Percentiles rank a stretch among this genome's conserved stretches.
These are phyloP conservation scores for Drosophila parabipectinata DNA, from an alignment of 1,140 invertebrate species.

Conservation along the genomic window DNA sequence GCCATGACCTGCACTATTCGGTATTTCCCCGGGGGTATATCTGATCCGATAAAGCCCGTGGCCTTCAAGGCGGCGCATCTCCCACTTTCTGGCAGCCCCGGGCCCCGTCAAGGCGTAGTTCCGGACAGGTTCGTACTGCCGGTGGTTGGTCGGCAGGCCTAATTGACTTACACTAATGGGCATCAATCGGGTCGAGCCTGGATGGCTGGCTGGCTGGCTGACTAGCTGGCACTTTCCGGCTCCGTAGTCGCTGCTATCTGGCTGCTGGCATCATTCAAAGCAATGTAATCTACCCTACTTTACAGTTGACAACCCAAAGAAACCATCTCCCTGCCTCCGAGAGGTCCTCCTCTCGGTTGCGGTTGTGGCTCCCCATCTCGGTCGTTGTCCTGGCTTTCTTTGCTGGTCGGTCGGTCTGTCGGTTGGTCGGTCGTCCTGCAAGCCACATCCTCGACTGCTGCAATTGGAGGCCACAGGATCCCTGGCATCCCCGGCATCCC, in stretches of 20 bases:
- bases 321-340: conserved; percentile 4
- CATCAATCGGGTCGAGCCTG: conserved; percentile 12
- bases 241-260: conserved; percentile 32
- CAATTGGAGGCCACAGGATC: conserved; percentile 12
- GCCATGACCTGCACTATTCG: conserved; percentile 30
- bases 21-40: conserved; percentile 23
- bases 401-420: background rate
- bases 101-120: background rate
- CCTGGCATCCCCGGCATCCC: background rate
- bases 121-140: background rate
- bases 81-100: background rate
- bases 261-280: conserved; percentile 59
- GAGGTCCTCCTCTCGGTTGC: conserved; percentile 39
- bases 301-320: conserved; percentile 73
- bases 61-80: background rate
- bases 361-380: conserved; percentile 43
- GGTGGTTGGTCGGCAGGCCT: background rate
- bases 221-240: conserved; percentile 38
- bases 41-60: background rate
- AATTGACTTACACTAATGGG: conserved; percentile 2
- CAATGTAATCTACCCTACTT: conserved; percentile 78
- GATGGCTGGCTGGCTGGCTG: background rate
- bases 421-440: background rate
- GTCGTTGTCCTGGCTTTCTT: conserved; percentile 2
- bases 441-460: background rate